Conservation (phyloP, 2,888 invertebrate species). For the Amorpha juglandis region DNA sequence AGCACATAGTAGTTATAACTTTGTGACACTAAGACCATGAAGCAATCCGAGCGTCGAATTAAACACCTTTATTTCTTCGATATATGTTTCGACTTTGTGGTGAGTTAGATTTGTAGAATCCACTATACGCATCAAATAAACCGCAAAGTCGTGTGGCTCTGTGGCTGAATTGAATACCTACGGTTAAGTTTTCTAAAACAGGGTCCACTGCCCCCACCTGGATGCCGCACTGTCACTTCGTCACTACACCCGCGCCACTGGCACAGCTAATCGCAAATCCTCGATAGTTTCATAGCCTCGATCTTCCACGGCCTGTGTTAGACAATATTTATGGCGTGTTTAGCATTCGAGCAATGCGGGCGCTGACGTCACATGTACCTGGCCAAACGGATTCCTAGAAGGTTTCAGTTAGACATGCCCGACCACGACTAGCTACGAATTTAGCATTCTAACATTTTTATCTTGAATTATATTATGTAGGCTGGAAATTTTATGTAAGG, state of each 20-base stretch:
- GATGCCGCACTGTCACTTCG: not conserved
- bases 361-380: constrained; percentile 42
- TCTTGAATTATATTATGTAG: not conserved
- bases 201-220: not conserved
- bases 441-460: constrained; percentile 4
- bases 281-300: constrained; percentile 21
- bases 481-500: not conserved
- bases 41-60: too few species aligned
- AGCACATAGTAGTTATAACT: too few species aligned
- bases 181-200: too few species aligned
- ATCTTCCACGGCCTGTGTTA: constrained; percentile 12
- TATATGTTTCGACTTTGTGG: not conserved
- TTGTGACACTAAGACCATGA: too few species aligned
- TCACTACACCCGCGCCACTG: not conserved
- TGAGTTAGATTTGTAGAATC: not conserved
- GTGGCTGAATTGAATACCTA: too few species aligned
- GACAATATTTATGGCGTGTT: constrained; percentile 22
- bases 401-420: constrained; percentile 31
- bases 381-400: constrained; percentile 35
- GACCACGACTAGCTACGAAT: constrained; percentile 18
- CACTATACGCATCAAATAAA: not conserved
- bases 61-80: too few species aligned
- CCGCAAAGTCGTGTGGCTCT: too few species aligned
- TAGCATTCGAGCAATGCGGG: constrained; percentile 25
- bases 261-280: constrained; percentile 15